These are phyloP conservation scores for Contarinia nasturtii DNA, from an alignment of 1,140 invertebrate genomes.

Conservation along the genomic window DNA sequence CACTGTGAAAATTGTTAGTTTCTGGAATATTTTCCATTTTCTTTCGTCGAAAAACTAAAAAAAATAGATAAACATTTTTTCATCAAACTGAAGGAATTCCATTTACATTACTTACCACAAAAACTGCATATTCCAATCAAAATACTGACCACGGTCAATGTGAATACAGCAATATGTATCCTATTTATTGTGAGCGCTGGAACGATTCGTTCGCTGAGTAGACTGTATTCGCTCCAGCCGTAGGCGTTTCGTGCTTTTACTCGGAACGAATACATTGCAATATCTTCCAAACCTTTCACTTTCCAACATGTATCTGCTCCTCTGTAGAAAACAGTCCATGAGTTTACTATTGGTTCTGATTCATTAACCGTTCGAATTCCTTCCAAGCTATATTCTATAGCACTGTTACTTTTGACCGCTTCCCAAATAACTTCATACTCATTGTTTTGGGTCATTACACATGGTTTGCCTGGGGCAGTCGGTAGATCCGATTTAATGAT, in stretches of 20 bases:
- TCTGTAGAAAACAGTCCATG: conserved; percentile 60
- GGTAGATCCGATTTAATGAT: conserved; percentile 42
- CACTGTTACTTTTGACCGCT: conserved; percentile 43
- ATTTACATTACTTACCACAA: conserved; percentile 11
- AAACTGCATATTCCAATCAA: conserved; percentile 23
- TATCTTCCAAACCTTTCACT: conserved; percentile 40
- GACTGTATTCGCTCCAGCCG: conserved; percentile 57
- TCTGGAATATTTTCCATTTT: no score
- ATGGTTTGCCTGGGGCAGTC: conserved; percentile 42
- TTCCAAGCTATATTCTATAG: conserved; percentile 37
- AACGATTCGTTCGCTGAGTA: conserved; percentile 30
- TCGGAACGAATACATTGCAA: conserved; percentile 45
- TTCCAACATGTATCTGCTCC: conserved; percentile 63
- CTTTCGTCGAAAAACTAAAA: no score
- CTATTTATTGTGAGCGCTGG: conserved; percentile 18
- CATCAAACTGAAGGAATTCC: no score
- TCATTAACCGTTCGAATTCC: conserved; percentile 16
- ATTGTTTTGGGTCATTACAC: conserved; percentile 36
- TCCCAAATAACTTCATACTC: conserved; percentile 57
- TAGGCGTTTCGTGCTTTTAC: conserved; percentile 59
- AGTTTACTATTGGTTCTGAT: conserved; percentile 23
- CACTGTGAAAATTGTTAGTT: no score
- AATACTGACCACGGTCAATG: conserved; percentile 15
- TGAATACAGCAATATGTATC: conserved; percentile 32
- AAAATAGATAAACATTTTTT: no score